Conservation (phyloP, 2,888 invertebrate species). For the Caenorhabditis parvicauda region DNA sequence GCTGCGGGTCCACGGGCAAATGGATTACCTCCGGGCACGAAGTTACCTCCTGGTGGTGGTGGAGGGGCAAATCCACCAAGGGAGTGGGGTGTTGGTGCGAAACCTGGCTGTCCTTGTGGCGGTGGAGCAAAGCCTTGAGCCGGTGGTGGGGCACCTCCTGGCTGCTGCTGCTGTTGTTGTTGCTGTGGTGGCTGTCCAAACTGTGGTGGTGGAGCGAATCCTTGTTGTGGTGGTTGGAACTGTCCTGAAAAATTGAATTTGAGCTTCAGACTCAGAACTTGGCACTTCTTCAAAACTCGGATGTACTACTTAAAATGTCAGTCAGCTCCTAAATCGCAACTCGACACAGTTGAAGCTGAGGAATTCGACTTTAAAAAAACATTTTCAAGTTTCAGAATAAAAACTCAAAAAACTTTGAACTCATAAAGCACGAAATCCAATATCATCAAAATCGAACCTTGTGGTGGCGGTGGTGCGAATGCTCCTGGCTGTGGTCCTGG, state of each 20-base stretch:
- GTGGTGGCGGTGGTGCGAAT: slow-evolving; percentile 13
- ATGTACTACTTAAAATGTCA: too few relatives aligned
- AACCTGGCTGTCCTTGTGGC: background rate
- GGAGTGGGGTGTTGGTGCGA: slow-evolving; percentile 12
- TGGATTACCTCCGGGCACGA: slow-evolving; percentile 30
- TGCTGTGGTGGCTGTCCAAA: background rate
- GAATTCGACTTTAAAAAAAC: too few relatives aligned
- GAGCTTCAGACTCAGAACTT: background rate
- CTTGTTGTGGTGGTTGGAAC: slow-evolving; percentile 9
- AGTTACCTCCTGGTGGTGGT: slow-evolving; percentile 1
- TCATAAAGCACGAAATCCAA: too few relatives aligned
- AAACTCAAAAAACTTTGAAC: too few relatives aligned
- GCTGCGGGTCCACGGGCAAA: slow-evolving; percentile 36
- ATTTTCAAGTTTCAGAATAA: too few relatives aligned
- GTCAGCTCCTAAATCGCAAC: too few relatives aligned
- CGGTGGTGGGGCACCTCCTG: background rate
- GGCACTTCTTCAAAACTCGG: too few relatives aligned
- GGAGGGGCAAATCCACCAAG: too few relatives aligned
- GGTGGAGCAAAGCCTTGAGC: slow-evolving; percentile 9
- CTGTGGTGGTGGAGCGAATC: slow-evolving; percentile 15
- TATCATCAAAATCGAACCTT: too few relatives aligned
- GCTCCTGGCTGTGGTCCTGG: slow-evolving; percentile 6
- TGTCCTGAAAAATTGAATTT: background rate
- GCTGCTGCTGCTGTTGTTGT: background rate
- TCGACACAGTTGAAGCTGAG: too few relatives aligned